A percentile compares a stretch with the other conserved stretches of the same genome.
Evolutionary conservation across 1,140 invertebrate genomes (phyloP).

Genomic region (Apis cerana): DNA sequence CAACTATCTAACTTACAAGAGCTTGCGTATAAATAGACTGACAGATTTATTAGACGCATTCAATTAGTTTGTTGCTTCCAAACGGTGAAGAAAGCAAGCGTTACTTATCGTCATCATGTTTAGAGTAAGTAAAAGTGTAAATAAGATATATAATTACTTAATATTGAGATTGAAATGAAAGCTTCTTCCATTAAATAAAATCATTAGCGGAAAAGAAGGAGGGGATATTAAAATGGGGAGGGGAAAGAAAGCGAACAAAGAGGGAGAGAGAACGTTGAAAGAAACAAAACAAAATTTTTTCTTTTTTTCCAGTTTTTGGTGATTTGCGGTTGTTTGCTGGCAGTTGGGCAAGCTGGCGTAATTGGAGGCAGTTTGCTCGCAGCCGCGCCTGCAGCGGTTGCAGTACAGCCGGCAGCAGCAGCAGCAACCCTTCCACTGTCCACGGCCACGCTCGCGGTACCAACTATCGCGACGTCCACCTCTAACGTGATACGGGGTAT

Average conservation of each 20-base stretch:
- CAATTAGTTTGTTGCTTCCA: slow-evolving; percentile 53
- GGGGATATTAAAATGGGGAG: not conserved
- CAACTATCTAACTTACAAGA: slow-evolving; percentile 16
- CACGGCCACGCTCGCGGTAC: slow-evolving; percentile 31
- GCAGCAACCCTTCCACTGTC: slow-evolving; percentile 23
- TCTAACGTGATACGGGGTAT: slow-evolving; percentile 59
- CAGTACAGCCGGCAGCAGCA: slow-evolving; percentile 32
- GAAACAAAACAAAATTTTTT: not conserved
- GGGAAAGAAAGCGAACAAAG: not conserved
- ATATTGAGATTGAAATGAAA: not conserved
- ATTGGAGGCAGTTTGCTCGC: slow-evolving; percentile 57
- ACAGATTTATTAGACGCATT: slow-evolving; percentile 43
- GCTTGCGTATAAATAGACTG: slow-evolving; percentile 61
- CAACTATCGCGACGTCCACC: slow-evolving; percentile 46
- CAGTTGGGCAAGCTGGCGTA: slow-evolving; percentile 48
- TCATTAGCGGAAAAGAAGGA: not conserved
- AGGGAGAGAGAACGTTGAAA: not conserved
- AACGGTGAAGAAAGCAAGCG: slow-evolving; percentile 37
- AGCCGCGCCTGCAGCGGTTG: slow-evolving; percentile 43
- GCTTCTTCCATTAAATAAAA: not conserved
- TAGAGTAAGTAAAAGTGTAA: slow-evolving; percentile 41
- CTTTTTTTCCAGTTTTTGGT: slow-evolving; percentile 49
- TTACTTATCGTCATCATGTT: slow-evolving; percentile 49
- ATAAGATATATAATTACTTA: not conserved
- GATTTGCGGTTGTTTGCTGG: slow-evolving; percentile 60